Base-by-base conservation (phyloP, 2,888 invertebrate species). In the Blastobasis adustella region DNA sequence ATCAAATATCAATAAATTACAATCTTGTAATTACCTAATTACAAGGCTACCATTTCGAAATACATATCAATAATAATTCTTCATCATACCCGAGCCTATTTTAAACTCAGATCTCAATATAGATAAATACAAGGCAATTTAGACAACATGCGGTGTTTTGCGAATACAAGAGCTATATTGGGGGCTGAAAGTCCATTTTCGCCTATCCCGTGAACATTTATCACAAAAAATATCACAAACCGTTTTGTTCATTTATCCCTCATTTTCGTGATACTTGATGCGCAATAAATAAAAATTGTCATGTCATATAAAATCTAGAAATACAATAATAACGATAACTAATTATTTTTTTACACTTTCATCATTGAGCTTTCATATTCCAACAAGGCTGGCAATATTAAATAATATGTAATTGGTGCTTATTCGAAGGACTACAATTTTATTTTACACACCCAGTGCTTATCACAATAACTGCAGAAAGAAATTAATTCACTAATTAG, bases 381-480 rank as follows among this genome's bases (percentile, higher is more conserved):
- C 9, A 9, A 42, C 4, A 7, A 45, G 10, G 23, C 7, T 23
- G 7, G 23, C 23, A 8, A 45, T 45, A 23, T 10, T 23, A 45
- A 45, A 45, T 23, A 45, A 45, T 45, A 45, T 23, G 38, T 37
- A 10, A 38, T n/a, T n/a, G 5, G 5, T 46, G n/a, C n/a, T 54
- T 51, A 58, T 54, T 56, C 56, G 57, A 59, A 56, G 50, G 50
- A 52, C 54, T 53, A 56, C 51, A 53, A 57, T 62, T 23, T 1
- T 23, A 23, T 23, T 23, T 23, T 23, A 23, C 23, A 23, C 23
- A 23, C 23, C 23, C 23, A 23, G 23, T 23, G 58, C 61, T 62
- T 74, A 75, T 74, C 75, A 75, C 73, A 73, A 60, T 60, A 65
- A 70, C 69, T 71, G 71, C 72, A 62, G 60, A 60, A 55, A 53